Percentiles rank a stretch among this genome's conserved stretches.
Evolutionary conservation across 2,797 vertebrate species (phyloP).

Genomic region (Pelobates cultripes): DNA sequence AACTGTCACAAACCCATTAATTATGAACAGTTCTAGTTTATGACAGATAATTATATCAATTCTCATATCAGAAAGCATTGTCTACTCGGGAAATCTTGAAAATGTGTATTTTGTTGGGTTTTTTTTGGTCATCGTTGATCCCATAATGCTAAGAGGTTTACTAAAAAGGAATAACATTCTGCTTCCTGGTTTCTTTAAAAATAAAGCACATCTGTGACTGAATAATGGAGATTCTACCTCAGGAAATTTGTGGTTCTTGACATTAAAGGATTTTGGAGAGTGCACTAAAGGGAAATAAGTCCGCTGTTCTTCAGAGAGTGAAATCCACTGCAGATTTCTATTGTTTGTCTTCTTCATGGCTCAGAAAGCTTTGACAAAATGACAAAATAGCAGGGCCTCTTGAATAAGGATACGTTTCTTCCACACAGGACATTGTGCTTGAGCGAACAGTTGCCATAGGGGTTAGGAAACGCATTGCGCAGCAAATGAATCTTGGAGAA

Average conservation of each 20-base stretch:
- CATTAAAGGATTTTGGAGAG: conserved; percentile 57
- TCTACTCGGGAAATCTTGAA: too few species aligned
- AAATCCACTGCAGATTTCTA: conserved; percentile 65
- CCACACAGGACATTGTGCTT: conserved; percentile 62
- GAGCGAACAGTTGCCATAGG: conserved; percentile 68
- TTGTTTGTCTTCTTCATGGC: conserved; percentile 75
- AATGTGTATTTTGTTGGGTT: too few species aligned
- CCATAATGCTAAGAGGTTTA: too few species aligned
- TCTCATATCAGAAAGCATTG: too few species aligned
- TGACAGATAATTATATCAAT: too few species aligned
- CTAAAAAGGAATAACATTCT: too few species aligned
- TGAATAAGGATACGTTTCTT: conserved; percentile 72
- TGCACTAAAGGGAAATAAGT: conserved; percentile 67
- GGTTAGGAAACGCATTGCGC: conserved; percentile 71
- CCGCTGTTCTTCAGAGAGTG: conserved; percentile 63
- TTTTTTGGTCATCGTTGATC: too few species aligned
- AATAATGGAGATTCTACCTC: conserved; percentile 1
- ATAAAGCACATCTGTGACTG: too few species aligned
- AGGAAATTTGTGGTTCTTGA: conserved; percentile 37
- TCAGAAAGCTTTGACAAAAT: conserved; percentile 76
- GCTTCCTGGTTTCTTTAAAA: too few species aligned
- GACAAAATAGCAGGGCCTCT: conserved; percentile 71
- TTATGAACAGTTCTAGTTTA: too few species aligned
- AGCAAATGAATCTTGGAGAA: conserved; percentile 61
- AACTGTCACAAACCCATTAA: too few species aligned